Conservation (phyloP, 2,888 invertebrate genomes). For the Escarpia spicata region DNA sequence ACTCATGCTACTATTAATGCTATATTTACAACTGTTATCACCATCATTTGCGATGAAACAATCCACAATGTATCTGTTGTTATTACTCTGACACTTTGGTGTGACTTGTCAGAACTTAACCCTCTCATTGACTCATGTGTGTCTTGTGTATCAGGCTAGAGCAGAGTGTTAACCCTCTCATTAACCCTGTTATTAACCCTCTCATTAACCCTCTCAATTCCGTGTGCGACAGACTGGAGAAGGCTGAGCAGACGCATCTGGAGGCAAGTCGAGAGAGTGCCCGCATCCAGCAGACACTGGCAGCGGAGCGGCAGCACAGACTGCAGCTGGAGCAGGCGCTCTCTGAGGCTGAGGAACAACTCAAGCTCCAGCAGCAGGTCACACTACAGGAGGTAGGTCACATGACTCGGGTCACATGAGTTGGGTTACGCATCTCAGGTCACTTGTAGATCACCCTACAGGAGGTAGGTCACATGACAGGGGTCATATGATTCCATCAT, state of each 20-base stretch:
- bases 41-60: neutral
- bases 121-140: too few species aligned
- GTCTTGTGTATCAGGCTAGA: too few species aligned
- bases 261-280: neutral
- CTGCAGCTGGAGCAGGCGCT: neutral
- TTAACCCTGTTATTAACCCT: neutral
- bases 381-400: constrained; percentile 5
- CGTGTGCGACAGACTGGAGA: neutral
- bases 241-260: neutral
- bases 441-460: too few species aligned
- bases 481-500: too few species aligned
- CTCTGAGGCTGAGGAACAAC: neutral
- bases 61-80: neutral
- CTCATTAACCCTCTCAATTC: neutral
- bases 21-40: neutral
- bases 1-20: neutral
- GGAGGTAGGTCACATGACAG: too few species aligned
- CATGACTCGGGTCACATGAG: too few species aligned
- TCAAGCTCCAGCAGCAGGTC: constrained; percentile 6
- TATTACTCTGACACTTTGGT: too few species aligned
- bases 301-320: neutral
- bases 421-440: too few species aligned
- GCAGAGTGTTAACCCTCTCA: too few species aligned
- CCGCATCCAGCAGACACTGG: neutral
- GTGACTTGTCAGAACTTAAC: too few species aligned